Conservation (phyloP, 2,113 vertebrate species). For the Falcunculus frontatus region DNA sequence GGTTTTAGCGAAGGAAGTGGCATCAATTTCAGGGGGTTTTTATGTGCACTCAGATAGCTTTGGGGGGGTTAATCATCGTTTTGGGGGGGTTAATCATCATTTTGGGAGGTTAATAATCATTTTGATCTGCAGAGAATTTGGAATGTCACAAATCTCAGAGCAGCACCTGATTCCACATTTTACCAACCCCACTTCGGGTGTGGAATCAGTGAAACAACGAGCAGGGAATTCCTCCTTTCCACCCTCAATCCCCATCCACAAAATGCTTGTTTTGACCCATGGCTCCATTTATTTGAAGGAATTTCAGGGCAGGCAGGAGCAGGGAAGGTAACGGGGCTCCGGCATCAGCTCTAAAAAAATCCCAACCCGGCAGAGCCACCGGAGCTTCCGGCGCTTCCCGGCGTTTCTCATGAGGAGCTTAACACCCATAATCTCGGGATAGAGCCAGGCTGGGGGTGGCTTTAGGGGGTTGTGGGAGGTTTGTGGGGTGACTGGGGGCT, state of each 20-base stretch:
- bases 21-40: background rate
- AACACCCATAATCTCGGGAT: rapidly evolving
- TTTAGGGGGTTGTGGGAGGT: rapidly evolving
- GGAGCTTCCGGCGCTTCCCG: background rate
- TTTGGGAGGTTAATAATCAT: rapidly evolving
- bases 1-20: background rate
- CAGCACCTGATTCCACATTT: rapidly evolving
- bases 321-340: background rate
- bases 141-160: rapidly evolving
- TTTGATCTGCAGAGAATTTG: too few species aligned
- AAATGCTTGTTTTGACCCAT: rapidly evolving
- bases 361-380: background rate
- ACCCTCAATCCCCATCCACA: rapidly evolving
- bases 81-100: background rate
- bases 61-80: rapidly evolving
- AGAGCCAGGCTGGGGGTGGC: background rate
- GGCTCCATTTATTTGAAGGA: background rate
- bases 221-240: background rate
- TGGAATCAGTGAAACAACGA: rapidly evolving
- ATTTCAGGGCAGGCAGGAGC: background rate
- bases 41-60: rapidly evolving
- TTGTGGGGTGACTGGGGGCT: rapidly evolving
- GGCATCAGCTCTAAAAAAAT: background rate
- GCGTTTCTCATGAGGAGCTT: background rate
- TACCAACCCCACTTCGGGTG: rapidly evolving